Evolutionary conservation across 1,140 invertebrate species (phyloP), one percentile per base, ranked within the genome.

Genomic region (Drosophila sturtevanti): DNA sequence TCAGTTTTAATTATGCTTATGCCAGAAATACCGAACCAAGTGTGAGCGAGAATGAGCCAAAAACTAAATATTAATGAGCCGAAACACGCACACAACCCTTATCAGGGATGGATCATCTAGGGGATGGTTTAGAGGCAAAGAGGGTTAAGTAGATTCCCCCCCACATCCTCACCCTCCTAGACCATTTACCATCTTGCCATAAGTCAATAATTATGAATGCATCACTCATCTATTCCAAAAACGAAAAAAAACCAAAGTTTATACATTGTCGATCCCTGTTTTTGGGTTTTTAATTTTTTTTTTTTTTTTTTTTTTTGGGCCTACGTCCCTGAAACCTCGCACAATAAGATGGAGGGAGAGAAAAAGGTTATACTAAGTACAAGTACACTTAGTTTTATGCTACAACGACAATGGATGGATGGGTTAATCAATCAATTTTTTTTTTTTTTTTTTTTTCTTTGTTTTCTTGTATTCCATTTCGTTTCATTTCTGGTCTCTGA

Each of bases 1-100:
- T 87, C 84, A 87, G 62, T 87, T 87, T 87, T 87, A 87, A 87
- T 87, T 87, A 87, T 87, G 84, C 81, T 56, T 68, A 68, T 54
- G 52, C 41, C 22, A 44, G 18, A 14, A 12, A 10, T 3, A 16
- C 6, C 48, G 63, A 68, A 61, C 48, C 31, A 41, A 60, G 27
- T 31, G 27, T 31, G 27, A 31, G 27, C 27, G 27, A 31, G 27
- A 31, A 31, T 6, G 34, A 52, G 61, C 52, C 62, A 54, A 37
- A 52, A 66, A 61, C 65, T 73, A 86, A 87, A 86, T 86, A 86
- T 87, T 86, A 86, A 86, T 86, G 81, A 86, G 81, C 64, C 68
- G 60, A 35, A 68, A 66, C 72, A 74, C 76, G 68, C 72, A 85
- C 72, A 85, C 75, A 76, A 82, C 84, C 82, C 84, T 89, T 89